Percentiles rank a stretch among this genome's conserved stretches.
These are phyloP conservation scores for Lithobates sylvaticus DNA, from an alignment of 2,797 vertebrate species.

Conservation along the genomic window DNA sequence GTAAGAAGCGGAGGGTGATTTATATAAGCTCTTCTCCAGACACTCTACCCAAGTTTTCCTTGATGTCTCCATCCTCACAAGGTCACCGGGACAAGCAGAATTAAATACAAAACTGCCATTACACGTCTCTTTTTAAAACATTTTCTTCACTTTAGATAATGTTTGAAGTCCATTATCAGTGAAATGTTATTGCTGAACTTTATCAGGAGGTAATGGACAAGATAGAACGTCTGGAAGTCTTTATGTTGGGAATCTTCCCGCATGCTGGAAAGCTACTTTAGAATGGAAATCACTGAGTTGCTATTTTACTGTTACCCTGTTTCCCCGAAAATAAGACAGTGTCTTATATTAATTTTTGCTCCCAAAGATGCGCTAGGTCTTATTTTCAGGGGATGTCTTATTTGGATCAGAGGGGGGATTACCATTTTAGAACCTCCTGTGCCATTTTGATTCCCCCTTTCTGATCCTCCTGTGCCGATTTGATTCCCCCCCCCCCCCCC, in stretches of 20 bases:
- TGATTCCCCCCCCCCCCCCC: too few relatives aligned
- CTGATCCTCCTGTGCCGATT: too few relatives aligned
- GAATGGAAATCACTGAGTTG: too few relatives aligned
- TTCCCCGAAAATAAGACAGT: too few relatives aligned
- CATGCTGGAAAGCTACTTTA: neutral
- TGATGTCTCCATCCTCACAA: slow-evolving; percentile 60
- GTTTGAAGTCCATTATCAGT: slow-evolving; percentile 5
- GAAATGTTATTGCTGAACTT: neutral
- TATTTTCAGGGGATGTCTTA: too few relatives aligned
- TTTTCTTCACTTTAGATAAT: neutral
- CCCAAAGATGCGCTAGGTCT: too few relatives aligned
- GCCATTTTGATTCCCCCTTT: too few relatives aligned
- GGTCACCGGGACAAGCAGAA: slow-evolving; percentile 42
- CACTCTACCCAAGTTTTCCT: slow-evolving; percentile 76
- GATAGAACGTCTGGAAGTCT: neutral
- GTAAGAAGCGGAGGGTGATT: slow-evolving; percentile 83
- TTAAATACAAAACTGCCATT: slow-evolving; percentile 25
- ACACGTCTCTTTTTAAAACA: slow-evolving; percentile 3
- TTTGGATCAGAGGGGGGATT: too few relatives aligned
- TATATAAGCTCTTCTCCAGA: slow-evolving; percentile 82
- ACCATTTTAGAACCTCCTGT: too few relatives aligned
- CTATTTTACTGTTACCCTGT: too few relatives aligned
- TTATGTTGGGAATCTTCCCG: neutral
- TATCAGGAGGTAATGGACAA: neutral
- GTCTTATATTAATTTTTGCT: too few relatives aligned